Evolutionary conservation across 2,888 invertebrate species (phyloP).

Genomic region (Meiosimyza platycephala): DNA sequence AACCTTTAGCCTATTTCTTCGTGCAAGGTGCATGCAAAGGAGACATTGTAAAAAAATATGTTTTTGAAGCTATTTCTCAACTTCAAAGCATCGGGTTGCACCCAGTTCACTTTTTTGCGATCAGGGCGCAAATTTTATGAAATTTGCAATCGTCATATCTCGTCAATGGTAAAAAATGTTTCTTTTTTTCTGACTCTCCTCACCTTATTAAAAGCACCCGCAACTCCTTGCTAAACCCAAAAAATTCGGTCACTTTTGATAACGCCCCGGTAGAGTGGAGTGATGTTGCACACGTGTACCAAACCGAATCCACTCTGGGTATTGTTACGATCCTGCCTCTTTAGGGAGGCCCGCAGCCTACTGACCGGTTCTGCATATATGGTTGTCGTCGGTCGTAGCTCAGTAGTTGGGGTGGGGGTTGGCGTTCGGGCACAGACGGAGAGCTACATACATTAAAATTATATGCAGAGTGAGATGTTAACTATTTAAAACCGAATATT

Average conservation of each 20-base stretch:
- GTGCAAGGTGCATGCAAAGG: no score
- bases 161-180: conserved; percentile 19
- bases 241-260: conserved; percentile 15
- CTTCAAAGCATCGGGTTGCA: conserved; percentile 21
- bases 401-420: no score
- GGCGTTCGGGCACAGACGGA: no score
- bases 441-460: no score
- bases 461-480: no score
- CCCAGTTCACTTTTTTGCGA: conserved; percentile 29
- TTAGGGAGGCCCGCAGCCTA: no score
- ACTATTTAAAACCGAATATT: no score
- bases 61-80: conserved; percentile 13
- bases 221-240: conserved; percentile 31
- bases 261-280: background rate
- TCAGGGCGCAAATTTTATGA: background rate
- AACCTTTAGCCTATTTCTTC: background rate
- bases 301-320: background rate
- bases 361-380: no score
- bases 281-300: conserved; percentile 7
- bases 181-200: conserved; percentile 25
- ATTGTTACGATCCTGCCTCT: no score
- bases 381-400: no score
- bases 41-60: no score
- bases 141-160: background rate
- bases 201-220: conserved; percentile 33